Evolutionary conservation across 2,113 vertebrate species (phyloP), one percentile per base, ranked within the genome.

Genomic region (Pitta sordida): DNA sequence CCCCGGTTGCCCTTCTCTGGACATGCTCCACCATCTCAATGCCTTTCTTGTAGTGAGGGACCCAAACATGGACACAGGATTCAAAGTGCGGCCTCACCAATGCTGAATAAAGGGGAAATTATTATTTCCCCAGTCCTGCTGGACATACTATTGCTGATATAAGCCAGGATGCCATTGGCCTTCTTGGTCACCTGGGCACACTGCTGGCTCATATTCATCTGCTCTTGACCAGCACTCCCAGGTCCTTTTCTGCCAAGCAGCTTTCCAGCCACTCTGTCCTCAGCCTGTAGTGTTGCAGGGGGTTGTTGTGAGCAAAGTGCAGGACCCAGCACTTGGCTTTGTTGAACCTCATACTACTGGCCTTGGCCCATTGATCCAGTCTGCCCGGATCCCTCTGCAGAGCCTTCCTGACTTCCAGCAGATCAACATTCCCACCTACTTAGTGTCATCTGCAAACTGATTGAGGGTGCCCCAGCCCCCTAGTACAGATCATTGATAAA

Each of bases 131-230:
- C 46, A 8, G 0, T 74, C 37, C 60, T 82, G 46, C 19, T 59
- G 52, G n/a, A 9, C 7, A 10, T 23, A 17, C 15, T 8, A 0
- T 8, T 52, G 52, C 23, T 82, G 23, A 12, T 0, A 0, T n/a
- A n/a, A n/a, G n/a, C 19, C 52, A 67, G 37, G 32, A 24, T 74
- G 37, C 1, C 32, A 14, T 1, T 60, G 52, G 37, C 20, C 37
- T 74, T 9, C n/a, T n/a, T 67, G 77, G 60, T 9, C 19, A 6
- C 19, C 15, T 59, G 52, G 19, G 11, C 68, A 52, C 37, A 4
- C 6, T 19, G 0, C 15, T 59, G 68, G 37, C 37, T 59, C n/a
- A 0, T 13, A n/a, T 41, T 32, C 53, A 68, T 4, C n/a, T 2
- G 1, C 53, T 60, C n/a, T 46, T 9, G 27, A 34, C 19, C 29